Evolutionary conservation across 2,888 invertebrate species (phyloP).

Genomic region (Anorthoa munda): DNA sequence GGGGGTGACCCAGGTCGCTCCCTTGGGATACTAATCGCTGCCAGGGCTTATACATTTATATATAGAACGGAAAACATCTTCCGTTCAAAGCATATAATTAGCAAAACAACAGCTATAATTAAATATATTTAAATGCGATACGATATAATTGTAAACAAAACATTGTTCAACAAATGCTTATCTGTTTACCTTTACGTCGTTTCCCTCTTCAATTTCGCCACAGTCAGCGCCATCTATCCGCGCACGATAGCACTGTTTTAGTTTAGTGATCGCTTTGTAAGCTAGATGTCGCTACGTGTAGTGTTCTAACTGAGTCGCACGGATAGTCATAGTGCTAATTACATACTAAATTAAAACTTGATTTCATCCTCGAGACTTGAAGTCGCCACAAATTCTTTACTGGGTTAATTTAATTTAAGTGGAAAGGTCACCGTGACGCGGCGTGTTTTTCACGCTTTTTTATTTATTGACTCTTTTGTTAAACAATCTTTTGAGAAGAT

Average conservation of each 20-base stretch:
- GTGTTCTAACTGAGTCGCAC: constrained; percentile 12
- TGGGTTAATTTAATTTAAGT: constrained; percentile 59
- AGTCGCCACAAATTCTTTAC: constrained; percentile 56
- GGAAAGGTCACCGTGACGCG: constrained; percentile 59
- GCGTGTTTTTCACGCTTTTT: constrained; percentile 32
- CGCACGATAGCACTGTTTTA: neutral
- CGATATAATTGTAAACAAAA: constrained; percentile 25
- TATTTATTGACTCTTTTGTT: constrained; percentile 47
- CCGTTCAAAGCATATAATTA: neutral
- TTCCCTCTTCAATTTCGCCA: constrained; percentile 9
- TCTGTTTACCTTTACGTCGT: neutral
- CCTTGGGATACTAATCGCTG: constrained; percentile 12
- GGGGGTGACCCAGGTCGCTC: constrained; percentile 16
- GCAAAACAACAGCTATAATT: neutral
- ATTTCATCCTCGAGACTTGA: constrained; percentile 55
- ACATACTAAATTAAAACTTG: constrained; percentile 57
- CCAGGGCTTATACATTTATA: neutral
- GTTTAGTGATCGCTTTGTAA: constrained; percentile 12
- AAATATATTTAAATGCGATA: constrained; percentile 7
- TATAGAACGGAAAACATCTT: neutral
- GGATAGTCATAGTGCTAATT: constrained; percentile 42
- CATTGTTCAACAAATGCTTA: neutral
- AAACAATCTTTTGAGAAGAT: constrained; percentile 42
- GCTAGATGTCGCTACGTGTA: constrained; percentile 69
- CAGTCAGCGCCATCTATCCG: constrained; percentile 71